Base-by-base conservation (phyloP, 1,140 invertebrate species). In the Doryteuthis pealeii region DNA sequence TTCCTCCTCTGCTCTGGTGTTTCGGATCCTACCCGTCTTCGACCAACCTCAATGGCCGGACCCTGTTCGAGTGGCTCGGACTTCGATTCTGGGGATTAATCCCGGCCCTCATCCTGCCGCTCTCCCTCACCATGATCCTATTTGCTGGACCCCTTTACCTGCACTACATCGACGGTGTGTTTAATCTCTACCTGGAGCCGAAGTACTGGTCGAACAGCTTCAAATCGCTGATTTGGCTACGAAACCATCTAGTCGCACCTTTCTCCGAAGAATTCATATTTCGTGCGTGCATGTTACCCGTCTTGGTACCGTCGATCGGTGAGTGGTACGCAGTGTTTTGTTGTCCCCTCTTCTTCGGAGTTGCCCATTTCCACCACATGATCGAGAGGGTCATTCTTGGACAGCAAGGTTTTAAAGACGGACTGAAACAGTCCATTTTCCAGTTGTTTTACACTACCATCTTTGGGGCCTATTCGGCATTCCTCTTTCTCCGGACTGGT, bases 201-300 rank as follows among this genome's bases (percentile, higher is more conserved):
- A 90, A 91, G 75, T 93, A 93, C 83, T 95, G 94, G 94, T 84
- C 91, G 28, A 90, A 90, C 68, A 92, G 91, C 76, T 88, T 92
- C 71, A 90, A 90, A 80, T 93, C 94, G 83, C 89, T 95, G 71
- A 91, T 94, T 28, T 97, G 95, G 94, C 90, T 96, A 79, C 90
- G 96, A 78, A 96, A 96, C 86, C 92, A 95, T 85, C 87, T 98
- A 45, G 93, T 97, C 79, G 96, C 96, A 15, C 96, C 96, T 15
- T 85, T 98, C 35, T 95, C 95, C 74, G 96, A 98, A 89, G 96
- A 98, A 87, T 96, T 96, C 89, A 95, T 95, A 5, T 97, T 96
- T 86, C 90, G 96, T 79, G 95, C 95, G 0, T 98, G 96, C 85
- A 97, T 98, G 94, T 89, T 98, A 84, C 95, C 96, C 32, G 86